Evolutionary conservation across 2,888 invertebrate species (phyloP), one percentile per base, ranked within the genome.

Genomic region (Phrixothrix hirtus): DNA sequence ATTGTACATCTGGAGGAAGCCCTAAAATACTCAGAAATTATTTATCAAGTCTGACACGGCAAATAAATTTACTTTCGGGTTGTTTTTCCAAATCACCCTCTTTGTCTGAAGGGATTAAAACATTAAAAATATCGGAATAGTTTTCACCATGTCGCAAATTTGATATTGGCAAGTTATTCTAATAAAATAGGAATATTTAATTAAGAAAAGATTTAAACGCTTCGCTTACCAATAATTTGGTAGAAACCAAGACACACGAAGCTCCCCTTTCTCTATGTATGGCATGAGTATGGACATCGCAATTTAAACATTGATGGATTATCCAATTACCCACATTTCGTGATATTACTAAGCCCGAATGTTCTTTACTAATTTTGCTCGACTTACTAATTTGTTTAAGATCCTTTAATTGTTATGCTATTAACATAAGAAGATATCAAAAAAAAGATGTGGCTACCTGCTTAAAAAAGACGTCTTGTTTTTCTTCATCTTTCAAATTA

Each of bases 101-200:
- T n/a, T n/a, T 48, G n/a, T n/a, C n/a, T n/a, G 44, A 36, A 16
- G 21, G 21, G 7, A 90, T 80, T 55, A 89, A 73, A 66, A 91
- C 77, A 64, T 85, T 83, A 73, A 88, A 91, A 37, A 85, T 81
- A 56, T 84, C 79, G 42, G 92, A 92, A 74, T 82, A 89, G 59
- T 81, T 80, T 56, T 81, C 83, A 65, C 21, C 7, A 21, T 7
- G 21, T 21, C 7, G 21, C n/a, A n/a, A n/a, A n/a, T n/a, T n/a
- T n/a, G n/a, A n/a, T n/a, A n/a, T n/a, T n/a, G n/a, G n/a, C n/a
- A n/a, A n/a, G n/a, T n/a, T n/a, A n/a, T n/a, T n/a, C n/a, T n/a
- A n/a, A n/a, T n/a, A n/a, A n/a, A n/a, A n/a, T n/a, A n/a, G n/a
- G n/a, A n/a, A n/a, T n/a, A n/a, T n/a, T n/a, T n/a, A n/a, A n/a